Base-by-base conservation (phyloP, 2,113 vertebrate species). In the Austrofundulus limnaeus region DNA sequence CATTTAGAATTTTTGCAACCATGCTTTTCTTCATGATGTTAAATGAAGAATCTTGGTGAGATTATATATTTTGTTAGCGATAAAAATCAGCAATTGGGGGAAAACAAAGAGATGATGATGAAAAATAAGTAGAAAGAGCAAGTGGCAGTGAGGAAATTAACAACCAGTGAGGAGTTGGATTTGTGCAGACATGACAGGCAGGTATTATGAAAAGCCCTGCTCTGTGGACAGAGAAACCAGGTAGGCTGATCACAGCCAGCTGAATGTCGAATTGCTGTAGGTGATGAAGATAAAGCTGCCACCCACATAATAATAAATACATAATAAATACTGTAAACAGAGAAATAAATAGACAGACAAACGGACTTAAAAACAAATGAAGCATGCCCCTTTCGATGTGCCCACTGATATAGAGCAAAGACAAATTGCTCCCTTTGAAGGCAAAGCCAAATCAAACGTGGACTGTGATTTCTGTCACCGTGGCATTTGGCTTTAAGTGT, bases 391-490 rank as follows among this genome's bases (percentile, higher is more conserved):
- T 80, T 82, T 77, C 80, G 84, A 85, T 82, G 83, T 79, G 82
- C 67, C 70, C 82, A 70, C 68, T 72, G 86, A 88, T 81, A 85
- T 84, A 78, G 78, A 62, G 77, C 58, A 66, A 72, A 78, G 82
- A 86, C 82, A 86, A 87, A 86, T 86, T 86, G 84, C 79, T 85
- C 61, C 79, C 75, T 86, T 86, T 83, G 85, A 86, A 87, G 83
- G 76, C 75, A 24, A 75, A 82, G 85, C 78, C 81, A 85, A 82
- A 84, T 86, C 77, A 84, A 87, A 87, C 69, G 77, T 50, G 21
- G 77, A 70, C 70, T 66, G 79, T 81, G 82, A 86, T 83, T 87
- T 83, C 78, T 85, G 87, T 85, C 87, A 81, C 73, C 43, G 77
- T 61, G 63, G 52, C 63, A 77, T 78, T 84, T 80, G 77, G 74